Base-by-base conservation (phyloP, 2,888 invertebrate genomes). In the Phortica okadai region DNA sequence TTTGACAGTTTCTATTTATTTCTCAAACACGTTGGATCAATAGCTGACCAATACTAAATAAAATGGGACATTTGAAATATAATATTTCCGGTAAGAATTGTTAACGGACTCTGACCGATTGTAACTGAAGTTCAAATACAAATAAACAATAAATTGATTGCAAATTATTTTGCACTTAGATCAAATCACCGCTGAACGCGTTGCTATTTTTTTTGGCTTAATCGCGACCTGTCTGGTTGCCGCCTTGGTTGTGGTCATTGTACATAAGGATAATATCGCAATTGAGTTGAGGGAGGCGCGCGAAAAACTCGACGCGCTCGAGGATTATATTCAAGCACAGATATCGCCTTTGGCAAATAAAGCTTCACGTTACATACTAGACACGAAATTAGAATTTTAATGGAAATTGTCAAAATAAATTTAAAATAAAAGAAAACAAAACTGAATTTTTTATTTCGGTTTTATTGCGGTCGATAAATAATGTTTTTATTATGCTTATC, bases 171-270 rank as follows among this genome's bases (percentile, higher is more conserved):
- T 42, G 10, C 56, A 16, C 16, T 74, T 80, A 86, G 86, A 85
- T 14, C 74, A 62, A 54, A 75, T 85, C 64, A 86, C 86, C 2
- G 82, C 84, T 3, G 82, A 83, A 10, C 76, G 78, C 0, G 75
- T 89, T 44, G 88, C 88, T 6, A 84, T 90, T 74, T 82, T 88
- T 74, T 79, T 90, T 59, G 87, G 88, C 6, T 69, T 90, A 11
- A 50, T 82, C 5, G 80, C 84, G 33, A 88, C 83, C 41, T 81
- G 81, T 8, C 79, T 90, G 56, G 75, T 82, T 7, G 82, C 90
- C 10, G 83, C 84, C 7, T 82, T 89, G 5, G 83, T 84, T 1
- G 62, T 86, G 64, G 82, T 90, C 25, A 78, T 86, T 6, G 83
- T 90, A 6, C 82, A 85, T 21, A 86, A 85, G 76, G 77, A 82